A percentile compares a stretch with the other conserved stretches of the same genome.
phyloP scores from a whole-genome alignment of 2,797 vertebrate species.

The Spatula versicolor region DNA sequence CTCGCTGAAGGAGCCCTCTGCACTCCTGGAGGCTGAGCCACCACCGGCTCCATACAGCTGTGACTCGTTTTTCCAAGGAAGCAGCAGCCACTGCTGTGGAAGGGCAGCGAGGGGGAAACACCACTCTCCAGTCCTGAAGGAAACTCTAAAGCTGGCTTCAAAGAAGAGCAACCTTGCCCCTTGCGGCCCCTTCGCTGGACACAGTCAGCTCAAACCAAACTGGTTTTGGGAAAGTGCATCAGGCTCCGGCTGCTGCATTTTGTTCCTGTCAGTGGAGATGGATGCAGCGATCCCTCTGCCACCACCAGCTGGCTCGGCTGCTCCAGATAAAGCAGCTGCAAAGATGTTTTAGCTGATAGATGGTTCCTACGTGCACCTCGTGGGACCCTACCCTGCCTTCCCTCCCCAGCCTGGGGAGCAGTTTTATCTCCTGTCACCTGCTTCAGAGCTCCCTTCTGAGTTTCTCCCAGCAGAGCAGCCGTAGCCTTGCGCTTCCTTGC shows the following conservation, averaged over 20 bases:
- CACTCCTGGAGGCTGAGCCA: neutral
- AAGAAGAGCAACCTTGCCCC: neutral
- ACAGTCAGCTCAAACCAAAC: neutral
- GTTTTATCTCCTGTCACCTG: neutral
- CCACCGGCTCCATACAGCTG: neutral
- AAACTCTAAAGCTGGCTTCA: neutral
- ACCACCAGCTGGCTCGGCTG: neutral
- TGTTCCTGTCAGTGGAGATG: neutral
- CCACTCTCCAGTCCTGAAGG: neutral
- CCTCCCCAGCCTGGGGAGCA: neutral
- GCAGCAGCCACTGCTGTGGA: neutral
- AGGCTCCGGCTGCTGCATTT: neutral
- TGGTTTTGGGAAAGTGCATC: neutral
- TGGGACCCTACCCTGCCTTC: neutral
- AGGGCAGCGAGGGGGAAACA: neutral
- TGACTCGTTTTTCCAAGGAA: neutral
- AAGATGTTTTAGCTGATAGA: fast-evolving
- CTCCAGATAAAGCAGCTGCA: neutral
- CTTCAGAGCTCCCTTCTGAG: neutral
- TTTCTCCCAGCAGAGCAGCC: neutral
- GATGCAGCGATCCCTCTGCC: neutral
- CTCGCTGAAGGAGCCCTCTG: neutral
- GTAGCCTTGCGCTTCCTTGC: neutral
- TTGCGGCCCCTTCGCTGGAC: neutral
- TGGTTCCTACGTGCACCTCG: fast-evolving